phyloP scores from a whole-genome alignment of 2,797 vertebrate genomes.

The Megaceryle alcyon region DNA sequence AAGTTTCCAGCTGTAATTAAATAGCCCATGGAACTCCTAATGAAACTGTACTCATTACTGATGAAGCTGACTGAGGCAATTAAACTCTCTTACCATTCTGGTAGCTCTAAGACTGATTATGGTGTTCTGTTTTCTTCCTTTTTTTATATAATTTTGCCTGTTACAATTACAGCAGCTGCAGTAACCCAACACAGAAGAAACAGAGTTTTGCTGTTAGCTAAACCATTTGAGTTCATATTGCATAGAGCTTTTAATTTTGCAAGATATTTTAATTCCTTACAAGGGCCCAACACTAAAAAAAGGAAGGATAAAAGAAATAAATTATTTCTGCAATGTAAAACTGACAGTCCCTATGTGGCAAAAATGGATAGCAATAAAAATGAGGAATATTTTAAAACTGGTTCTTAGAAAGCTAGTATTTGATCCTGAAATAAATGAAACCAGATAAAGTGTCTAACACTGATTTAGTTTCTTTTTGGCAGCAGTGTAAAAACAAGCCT shows the following conservation, averaged over 20 bases:
- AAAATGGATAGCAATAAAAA: neutral
- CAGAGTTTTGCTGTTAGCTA: neutral
- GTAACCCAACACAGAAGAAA: neutral
- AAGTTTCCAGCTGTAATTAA: slow-evolving; percentile 20
- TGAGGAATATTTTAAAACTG: neutral
- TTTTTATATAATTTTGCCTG: neutral
- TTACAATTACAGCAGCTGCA: slow-evolving; percentile 46
- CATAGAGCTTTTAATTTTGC: slow-evolving; percentile 15
- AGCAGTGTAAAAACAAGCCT: neutral
- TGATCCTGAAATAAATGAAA: neutral
- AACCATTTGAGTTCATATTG: neutral
- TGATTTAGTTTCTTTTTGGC: neutral
- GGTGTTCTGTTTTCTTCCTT: neutral
- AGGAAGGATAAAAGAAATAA: neutral
- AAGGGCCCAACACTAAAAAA: neutral
- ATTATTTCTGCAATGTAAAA: neutral
- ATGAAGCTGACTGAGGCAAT: neutral
- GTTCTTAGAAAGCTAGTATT: neutral
- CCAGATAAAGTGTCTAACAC: neutral
- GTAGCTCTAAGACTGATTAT: neutral
- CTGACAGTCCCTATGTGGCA: neutral
- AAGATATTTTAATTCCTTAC: slow-evolving; percentile 30
- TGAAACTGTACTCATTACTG: slow-evolving; percentile 13
- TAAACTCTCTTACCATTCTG: slow-evolving; percentile 9
- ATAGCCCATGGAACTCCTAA: slow-evolving; percentile 12